A percentile compares a stretch with the other conserved stretches of the same genome.
phyloP scores from a whole-genome alignment of 2,888 invertebrate genomes.

The Drosophila anomelani region DNA sequence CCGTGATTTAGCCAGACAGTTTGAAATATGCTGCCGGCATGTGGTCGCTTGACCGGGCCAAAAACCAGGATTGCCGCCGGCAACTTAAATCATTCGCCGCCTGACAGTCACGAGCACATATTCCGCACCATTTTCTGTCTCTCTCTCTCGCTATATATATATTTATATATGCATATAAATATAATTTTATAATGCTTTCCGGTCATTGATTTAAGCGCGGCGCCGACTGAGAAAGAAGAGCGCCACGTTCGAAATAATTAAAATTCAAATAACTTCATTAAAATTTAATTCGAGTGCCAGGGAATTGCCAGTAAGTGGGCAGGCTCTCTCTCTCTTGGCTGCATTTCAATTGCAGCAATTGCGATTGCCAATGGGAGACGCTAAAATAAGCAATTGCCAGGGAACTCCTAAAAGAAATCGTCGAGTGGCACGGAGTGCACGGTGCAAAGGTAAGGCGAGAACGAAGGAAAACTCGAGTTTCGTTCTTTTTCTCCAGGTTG shows the following conservation, averaged over 20 bases:
- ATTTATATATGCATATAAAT: conserved; percentile 23
- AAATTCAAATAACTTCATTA: conserved; percentile 57
- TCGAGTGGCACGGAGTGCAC: conserved; percentile 8
- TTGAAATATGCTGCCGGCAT: conserved; percentile 66
- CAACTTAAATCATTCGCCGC: conserved; percentile 48
- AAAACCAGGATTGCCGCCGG: conserved; percentile 24
- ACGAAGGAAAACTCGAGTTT: conserved; percentile 45
- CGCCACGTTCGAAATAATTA: conserved; percentile 43
- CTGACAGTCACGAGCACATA: conserved; percentile 23
- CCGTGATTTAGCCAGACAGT: conserved; percentile 60
- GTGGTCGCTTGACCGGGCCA: conserved; percentile 47
- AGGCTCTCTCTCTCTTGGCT: conserved; percentile 25
- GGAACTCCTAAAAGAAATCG: conserved; percentile 29
- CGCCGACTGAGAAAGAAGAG: conserved; percentile 21
- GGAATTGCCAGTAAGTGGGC: conserved; percentile 38
- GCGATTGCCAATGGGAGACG: conserved; percentile 31
- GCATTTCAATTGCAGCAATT: conserved; percentile 49
- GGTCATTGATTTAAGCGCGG: conserved; percentile 49
- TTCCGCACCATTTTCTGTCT: not conserved
- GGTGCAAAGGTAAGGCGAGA: conserved; percentile 18
- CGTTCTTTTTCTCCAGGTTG: conserved; percentile 22
- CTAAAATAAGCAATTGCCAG: conserved; percentile 55
- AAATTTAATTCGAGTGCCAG: conserved; percentile 47
- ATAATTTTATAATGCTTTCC: conserved; percentile 51
- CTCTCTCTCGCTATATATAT: not conserved